These are phyloP conservation scores for Eucriotettix oculatus DNA, from an alignment of 2,888 invertebrate genomes.

Conservation along the genomic window DNA sequence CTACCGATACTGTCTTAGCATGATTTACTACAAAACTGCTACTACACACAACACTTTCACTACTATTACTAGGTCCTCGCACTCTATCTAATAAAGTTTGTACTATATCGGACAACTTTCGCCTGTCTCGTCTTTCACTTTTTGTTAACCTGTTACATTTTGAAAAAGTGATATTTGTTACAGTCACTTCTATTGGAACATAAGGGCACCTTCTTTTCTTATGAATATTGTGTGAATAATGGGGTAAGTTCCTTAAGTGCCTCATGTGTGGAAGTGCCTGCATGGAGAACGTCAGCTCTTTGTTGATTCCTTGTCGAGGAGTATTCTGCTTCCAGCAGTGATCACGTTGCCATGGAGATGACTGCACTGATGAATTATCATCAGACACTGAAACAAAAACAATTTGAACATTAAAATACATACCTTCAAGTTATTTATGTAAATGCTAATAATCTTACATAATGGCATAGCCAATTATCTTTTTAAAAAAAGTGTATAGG, in stretches of 20 bases:
- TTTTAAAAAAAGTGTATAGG: too few relatives aligned
- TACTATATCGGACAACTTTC: constrained; percentile 13
- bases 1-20: constrained; percentile 7
- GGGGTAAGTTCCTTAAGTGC: constrained; percentile 12
- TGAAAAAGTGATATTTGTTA: constrained; percentile 3
- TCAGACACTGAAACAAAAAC: constrained; percentile 48
- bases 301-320: constrained; percentile 55
- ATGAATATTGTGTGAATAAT: constrained; percentile 24
- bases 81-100: constrained; percentile 18
- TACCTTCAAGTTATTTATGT: too few relatives aligned
- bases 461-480: not conserved
- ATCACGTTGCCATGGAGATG: constrained; percentile 80
- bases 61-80: constrained; percentile 1
- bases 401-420: not conserved
- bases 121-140: constrained; percentile 3
- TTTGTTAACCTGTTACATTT: constrained; percentile 4
- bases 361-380: constrained; percentile 79
- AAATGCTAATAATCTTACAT: not conserved
- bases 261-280: constrained; percentile 10
- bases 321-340: constrained; percentile 75
- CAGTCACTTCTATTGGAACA: constrained; percentile 10
- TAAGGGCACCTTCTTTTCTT: constrained; percentile 51
- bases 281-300: constrained; percentile 37
- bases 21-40: constrained; percentile 11
- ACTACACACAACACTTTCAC: constrained; percentile 4